Base-by-base conservation (phyloP, 2,113 vertebrate genomes). In the Thymallus thymallus region DNA sequence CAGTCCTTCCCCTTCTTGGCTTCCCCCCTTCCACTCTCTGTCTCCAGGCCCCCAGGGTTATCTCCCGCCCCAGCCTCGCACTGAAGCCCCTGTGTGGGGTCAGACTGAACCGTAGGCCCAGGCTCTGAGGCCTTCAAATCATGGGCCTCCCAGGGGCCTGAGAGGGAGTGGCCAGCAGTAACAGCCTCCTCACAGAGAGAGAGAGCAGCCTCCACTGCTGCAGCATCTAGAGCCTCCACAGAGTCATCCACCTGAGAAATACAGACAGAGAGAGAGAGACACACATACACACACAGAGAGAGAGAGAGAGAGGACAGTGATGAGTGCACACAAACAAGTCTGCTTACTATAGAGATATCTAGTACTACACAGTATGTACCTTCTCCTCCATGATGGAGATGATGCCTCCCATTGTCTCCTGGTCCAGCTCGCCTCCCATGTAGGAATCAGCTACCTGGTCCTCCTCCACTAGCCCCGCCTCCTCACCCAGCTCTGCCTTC, bases 321-420 rank as follows among this genome's bases (percentile, higher is more conserved):
- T 56, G 51, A 30, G 23, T 18, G 61, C 23, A 20, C 18, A 48
- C 29, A 26, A 61, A 20, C 9, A 66, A 41, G 35, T 3, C 35
- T 9, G 9, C 35, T 41, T 41, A 41, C 35, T 41, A 41, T 7
- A 41, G 35, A 41, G 35, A 41, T 41, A 41, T 41, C 2, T 10
- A 41, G 35, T n/a, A n/a, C n/a, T n/a, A 35, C 30, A 71, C 1
- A 69, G 5, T n/a, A 1, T 14, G 55, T 93, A 98, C 98, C 96
- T 99, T 99, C 82, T 99, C 98, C 80, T 99, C 97, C 88, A 99
- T 99, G 87, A 99, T 99, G 82, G 98, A 96, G 78, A 99, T 98
- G 84, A 99, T 99, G 87, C 95, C 97, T 80, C 96, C 97, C 74
- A 98, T 96, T 0, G 97, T 99, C 78, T 96, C 96, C 63, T 98